Conservation (phyloP, 64 coral and sea anemone species). For the Stichodactyla helianthus region DNA sequence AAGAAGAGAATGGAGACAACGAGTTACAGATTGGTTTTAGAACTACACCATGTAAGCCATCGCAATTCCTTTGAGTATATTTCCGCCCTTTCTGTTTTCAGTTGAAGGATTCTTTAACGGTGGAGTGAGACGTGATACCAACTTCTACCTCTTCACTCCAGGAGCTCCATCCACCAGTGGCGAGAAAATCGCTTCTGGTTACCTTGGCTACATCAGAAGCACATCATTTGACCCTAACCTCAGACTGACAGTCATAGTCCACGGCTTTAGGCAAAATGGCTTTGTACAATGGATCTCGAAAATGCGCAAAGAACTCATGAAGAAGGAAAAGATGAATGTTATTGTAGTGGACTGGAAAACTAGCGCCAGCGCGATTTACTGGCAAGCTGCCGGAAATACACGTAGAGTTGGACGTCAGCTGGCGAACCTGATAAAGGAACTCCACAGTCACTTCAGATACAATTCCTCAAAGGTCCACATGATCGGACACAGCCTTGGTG, state of each 20-base stretch:
- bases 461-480: slow-evolving; percentile 44
- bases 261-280: slow-evolving; percentile 66
- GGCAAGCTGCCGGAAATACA: slow-evolving; percentile 55
- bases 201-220: neutral
- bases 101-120: too few relatives aligned
- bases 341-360: slow-evolving; percentile 78
- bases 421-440: slow-evolving; percentile 44
- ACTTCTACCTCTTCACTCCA: neutral
- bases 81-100: too few relatives aligned
- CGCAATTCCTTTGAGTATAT: too few relatives aligned
- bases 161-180: neutral
- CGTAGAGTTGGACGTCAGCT: slow-evolving; percentile 55
- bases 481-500: slow-evolving; percentile 83
- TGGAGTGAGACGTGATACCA: too few relatives aligned
- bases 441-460: slow-evolving; percentile 42
- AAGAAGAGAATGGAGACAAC: too few relatives aligned
- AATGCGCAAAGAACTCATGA: slow-evolving; percentile 63
- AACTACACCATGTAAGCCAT: too few relatives aligned
- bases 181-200: neutral
- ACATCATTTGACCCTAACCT: neutral
- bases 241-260: slow-evolving; percentile 68
- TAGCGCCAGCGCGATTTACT: slow-evolving; percentile 23
- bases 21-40: too few relatives aligned
- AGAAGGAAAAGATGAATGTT: slow-evolving; percentile 60
- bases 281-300: slow-evolving; percentile 45